Conservation (phyloP, 2,113 vertebrate genomes). For the Pithys albifrons region DNA sequence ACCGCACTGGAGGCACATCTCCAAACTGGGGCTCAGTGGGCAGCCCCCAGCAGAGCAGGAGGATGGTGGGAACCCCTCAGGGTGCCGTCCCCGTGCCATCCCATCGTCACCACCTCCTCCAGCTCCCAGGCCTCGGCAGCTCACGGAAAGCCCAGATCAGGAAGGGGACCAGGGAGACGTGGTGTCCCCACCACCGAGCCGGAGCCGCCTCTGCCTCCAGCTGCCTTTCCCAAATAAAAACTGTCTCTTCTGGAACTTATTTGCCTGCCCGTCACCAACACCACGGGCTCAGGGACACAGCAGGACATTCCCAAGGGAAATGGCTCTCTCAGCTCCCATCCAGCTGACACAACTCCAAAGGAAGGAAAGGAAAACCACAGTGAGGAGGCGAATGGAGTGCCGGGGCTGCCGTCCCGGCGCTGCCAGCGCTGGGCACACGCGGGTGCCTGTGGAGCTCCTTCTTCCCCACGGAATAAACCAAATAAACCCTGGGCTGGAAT, state of each 20-base stretch:
- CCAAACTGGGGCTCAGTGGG: not conserved
- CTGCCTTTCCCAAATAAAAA: not conserved
- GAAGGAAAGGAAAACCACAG: not conserved
- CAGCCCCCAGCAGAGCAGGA: not conserved
- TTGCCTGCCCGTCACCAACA: not conserved
- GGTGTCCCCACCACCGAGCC: not conserved
- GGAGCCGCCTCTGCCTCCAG: not conserved
- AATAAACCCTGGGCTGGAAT: not conserved
- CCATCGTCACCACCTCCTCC: not conserved
- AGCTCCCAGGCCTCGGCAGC: not conserved
- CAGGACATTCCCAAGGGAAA: accelerated
- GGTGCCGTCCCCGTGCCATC: not conserved
- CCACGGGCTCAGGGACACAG: not conserved
- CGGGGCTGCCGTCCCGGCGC: not conserved
- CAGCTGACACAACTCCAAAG: not conserved
- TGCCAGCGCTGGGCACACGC: not conserved
- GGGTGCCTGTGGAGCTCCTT: not conserved
- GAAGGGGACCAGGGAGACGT: not conserved
- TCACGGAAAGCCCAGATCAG: accelerated
- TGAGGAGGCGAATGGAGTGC: not conserved
- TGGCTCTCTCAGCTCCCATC: not conserved
- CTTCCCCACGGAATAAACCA: not conserved
- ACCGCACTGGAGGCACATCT: not conserved
- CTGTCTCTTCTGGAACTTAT: not conserved
- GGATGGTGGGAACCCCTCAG: not conserved